Evolutionary conservation across 2,797 vertebrate genomes (phyloP).

Genomic region (Lophura swinhoii): DNA sequence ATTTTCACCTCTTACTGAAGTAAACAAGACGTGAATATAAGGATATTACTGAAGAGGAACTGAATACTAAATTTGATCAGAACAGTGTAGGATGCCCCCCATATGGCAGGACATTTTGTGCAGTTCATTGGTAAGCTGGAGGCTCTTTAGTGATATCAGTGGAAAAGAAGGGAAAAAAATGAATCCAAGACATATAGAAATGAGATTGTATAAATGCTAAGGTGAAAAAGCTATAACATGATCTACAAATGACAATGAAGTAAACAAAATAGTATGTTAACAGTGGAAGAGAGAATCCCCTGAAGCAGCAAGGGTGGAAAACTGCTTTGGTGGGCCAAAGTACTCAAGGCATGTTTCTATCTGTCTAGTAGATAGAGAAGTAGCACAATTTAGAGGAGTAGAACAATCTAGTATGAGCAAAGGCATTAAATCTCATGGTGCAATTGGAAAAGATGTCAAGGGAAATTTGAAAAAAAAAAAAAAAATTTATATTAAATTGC

Average conservation of each 20-base stretch:
- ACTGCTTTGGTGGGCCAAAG: not conserved
- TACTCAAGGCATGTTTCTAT: not conserved
- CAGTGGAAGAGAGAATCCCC: not conserved
- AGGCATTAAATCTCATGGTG: not conserved
- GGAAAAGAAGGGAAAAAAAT: not conserved
- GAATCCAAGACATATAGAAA: not conserved
- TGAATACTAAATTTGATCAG: not conserved
- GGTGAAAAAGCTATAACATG: not conserved
- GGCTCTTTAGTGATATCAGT: not conserved
- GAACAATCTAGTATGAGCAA: not conserved
- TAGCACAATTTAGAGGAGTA: not conserved
- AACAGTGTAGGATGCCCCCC: not conserved
- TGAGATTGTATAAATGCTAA: not conserved
- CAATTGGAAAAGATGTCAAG: not conserved
- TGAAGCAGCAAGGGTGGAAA: not conserved
- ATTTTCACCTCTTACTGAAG: not conserved
- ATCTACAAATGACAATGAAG: not conserved
- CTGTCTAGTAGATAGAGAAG: not conserved
- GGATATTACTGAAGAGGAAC: not conserved
- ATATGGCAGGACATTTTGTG: not conserved
- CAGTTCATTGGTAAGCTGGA: not conserved
- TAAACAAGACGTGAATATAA: not conserved
- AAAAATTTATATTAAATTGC: not conserved
- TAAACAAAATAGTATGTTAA: not conserved
- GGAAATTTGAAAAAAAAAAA: slow-evolving; percentile 12